phyloP scores from a whole-genome alignment of 2,113 vertebrate genomes.

The Cyanoramphus novaezelandiae region DNA sequence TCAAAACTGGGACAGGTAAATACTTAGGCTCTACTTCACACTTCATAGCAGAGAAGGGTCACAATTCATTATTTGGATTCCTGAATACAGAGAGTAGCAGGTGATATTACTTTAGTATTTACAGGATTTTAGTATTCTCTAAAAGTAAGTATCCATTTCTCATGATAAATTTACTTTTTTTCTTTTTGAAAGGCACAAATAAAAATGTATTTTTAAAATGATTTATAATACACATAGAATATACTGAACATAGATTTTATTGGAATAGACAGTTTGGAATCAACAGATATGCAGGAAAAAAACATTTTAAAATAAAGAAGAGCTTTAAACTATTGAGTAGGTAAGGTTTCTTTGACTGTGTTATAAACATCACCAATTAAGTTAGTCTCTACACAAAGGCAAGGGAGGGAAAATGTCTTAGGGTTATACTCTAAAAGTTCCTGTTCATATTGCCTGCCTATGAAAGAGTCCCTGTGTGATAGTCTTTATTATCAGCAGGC shows the following conservation, averaged over 20 bases:
- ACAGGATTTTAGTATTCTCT: not conserved
- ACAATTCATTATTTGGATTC: not conserved
- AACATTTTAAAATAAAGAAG: not conserved
- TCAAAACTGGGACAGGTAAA: not conserved
- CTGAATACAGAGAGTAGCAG: not conserved
- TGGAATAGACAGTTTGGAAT: not conserved
- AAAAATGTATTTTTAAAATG: not conserved
- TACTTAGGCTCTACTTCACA: not conserved
- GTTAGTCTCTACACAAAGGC: not conserved
- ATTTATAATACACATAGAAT: not conserved
- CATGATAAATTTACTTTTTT: not conserved
- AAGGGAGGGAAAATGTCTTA: accelerated
- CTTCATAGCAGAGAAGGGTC: not conserved
- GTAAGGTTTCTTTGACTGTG: not conserved
- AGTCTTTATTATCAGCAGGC: not conserved
- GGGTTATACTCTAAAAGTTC: not conserved
- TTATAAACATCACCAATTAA: not conserved
- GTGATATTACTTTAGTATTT: not conserved
- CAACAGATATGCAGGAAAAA: not conserved
- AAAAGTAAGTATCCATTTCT: not conserved
- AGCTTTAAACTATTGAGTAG: not conserved
- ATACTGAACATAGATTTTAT: not conserved
- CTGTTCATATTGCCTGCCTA: not conserved
- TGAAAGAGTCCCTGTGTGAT: not conserved
- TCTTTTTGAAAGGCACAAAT: not conserved